Evolutionary conservation across 2,113 vertebrate species (phyloP).

Genomic region (Microcebus lehilahytsara): DNA sequence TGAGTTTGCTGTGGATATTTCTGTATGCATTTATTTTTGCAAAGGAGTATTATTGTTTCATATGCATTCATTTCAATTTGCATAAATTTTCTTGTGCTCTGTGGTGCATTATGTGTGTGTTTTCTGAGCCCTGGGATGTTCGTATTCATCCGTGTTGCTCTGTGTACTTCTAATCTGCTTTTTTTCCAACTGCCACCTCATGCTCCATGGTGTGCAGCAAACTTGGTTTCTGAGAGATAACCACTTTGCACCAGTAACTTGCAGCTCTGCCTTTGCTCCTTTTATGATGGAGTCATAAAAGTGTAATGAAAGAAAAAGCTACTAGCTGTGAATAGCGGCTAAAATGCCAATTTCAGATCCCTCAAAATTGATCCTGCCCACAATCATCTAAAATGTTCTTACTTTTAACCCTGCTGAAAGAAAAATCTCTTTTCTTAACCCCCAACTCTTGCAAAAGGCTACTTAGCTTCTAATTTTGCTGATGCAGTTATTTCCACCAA

Average conservation of each 20-base stretch:
- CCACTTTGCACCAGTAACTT: neutral
- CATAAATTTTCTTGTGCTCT: neutral
- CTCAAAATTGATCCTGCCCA: constrained; percentile 25
- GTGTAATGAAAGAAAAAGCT: constrained; percentile 44
- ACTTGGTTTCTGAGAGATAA: neutral
- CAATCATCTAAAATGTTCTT: constrained; percentile 3
- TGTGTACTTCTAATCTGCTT: neutral
- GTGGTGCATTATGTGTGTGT: neutral
- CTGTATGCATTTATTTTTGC: neutral
- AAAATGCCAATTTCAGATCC: constrained; percentile 33
- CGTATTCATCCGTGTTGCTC: neutral
- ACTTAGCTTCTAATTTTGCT: neutral
- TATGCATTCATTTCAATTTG: neutral
- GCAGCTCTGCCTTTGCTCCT: neutral
- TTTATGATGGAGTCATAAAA: constrained; percentile 36
- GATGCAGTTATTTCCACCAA: neutral
- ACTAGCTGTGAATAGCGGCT: neutral
- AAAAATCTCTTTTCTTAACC: constrained; percentile 43
- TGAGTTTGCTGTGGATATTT: neutral
- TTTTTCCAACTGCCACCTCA: neutral
- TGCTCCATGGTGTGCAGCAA: neutral
- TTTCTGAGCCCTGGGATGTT: neutral
- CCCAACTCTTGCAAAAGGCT: neutral
- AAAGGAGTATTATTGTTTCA: neutral
- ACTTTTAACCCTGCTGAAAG: constrained; percentile 6